phyloP scores from a whole-genome alignment of 2,797 vertebrate species.

The Etheostoma perlongum region DNA sequence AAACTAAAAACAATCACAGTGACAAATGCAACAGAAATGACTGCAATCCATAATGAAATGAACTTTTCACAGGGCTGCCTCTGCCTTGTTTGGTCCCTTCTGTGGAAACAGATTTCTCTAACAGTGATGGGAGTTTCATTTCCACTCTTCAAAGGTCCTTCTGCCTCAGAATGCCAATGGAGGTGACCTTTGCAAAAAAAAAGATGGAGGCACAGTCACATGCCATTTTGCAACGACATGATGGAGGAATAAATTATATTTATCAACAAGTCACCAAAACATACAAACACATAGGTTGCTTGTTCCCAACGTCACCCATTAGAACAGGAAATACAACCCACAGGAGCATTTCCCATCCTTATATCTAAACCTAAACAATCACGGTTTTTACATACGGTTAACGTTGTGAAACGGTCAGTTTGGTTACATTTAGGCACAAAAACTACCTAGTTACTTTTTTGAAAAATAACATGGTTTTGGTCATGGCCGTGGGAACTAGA shows the following conservation, averaged over 20 bases:
- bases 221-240: conserved; percentile 37
- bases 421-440: too few species aligned
- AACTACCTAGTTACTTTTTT: too few species aligned
- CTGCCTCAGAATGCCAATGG: conserved; percentile 57
- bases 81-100: conserved; percentile 30
- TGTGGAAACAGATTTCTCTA: conserved; percentile 58
- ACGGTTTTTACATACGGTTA: too few species aligned
- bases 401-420: too few species aligned
- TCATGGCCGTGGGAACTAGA: too few species aligned
- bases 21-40: conserved; percentile 58
- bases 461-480: too few species aligned
- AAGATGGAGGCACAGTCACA: conserved; percentile 41
- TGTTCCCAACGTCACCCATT: too few species aligned
- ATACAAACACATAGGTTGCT: too few species aligned
- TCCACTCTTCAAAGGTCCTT: conserved; percentile 41
- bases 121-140: conserved; percentile 66
- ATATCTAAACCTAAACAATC: too few species aligned
- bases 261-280: too few species aligned
- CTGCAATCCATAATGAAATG: conserved; percentile 70
- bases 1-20: conserved; percentile 61
- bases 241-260: conserved; percentile 20
- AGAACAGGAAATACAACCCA: too few species aligned
- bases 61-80: conserved; percentile 53
- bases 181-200: conserved; percentile 70
- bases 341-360: too few species aligned